Evolutionary conservation across 2,113 vertebrate species (phyloP).

Genomic region (Neotragus moschatus): DNA sequence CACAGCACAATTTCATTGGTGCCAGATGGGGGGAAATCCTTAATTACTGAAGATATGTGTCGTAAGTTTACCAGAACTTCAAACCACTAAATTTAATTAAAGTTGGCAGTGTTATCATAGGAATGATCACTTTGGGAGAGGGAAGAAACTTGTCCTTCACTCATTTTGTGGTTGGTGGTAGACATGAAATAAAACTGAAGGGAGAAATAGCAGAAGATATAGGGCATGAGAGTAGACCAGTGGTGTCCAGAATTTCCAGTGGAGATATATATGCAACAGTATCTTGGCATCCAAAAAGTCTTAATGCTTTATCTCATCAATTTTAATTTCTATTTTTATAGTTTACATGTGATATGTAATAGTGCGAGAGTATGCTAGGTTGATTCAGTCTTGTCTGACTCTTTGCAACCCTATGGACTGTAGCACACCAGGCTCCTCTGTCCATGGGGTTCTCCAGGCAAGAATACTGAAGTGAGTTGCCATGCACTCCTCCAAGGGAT

Average conservation of each 20-base stretch:
- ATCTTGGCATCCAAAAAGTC: neutral
- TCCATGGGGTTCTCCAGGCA: neutral
- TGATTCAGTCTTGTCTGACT: neutral
- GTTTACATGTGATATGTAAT: neutral
- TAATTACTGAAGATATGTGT: constrained; percentile 11
- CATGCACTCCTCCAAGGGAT: neutral
- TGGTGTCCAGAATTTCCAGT: neutral
- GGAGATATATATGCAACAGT: neutral
- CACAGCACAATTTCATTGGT: neutral
- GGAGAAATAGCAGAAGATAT: neutral
- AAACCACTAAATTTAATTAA: neutral
- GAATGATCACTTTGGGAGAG: neutral
- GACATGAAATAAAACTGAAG: neutral
- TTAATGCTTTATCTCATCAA: neutral
- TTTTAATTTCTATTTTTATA: constrained; percentile 13
- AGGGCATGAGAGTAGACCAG: neutral
- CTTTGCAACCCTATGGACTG: neutral
- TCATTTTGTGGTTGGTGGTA: constrained; percentile 4
- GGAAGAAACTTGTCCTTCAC: neutral
- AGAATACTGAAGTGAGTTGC: neutral
- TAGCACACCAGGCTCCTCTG: neutral
- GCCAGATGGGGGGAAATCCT: neutral
- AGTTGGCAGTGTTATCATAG: neutral
- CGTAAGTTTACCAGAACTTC: neutral
- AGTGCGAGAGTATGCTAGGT: neutral